Percentiles rank a stretch among this genome's conserved stretches.
Evolutionary conservation across 2,113 vertebrate species (phyloP).

Genomic region (Rhagologus leucostigma): DNA sequence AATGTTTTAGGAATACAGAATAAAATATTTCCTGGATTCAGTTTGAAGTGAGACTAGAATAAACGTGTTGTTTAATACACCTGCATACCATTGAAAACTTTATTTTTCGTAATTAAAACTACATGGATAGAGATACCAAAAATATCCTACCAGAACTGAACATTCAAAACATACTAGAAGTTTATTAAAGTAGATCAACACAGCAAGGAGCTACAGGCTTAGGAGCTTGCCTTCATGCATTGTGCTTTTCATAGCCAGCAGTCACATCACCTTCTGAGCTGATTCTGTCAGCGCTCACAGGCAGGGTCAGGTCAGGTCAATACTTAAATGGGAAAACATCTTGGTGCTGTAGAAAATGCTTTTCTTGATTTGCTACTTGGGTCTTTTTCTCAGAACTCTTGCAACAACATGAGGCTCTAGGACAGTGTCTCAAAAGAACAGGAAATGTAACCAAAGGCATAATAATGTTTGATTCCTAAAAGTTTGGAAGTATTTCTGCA

Average conservation of each 20-base stretch:
- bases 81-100: background rate
- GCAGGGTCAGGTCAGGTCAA: background rate
- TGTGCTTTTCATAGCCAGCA: constrained; percentile 5
- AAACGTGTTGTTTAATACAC: background rate
- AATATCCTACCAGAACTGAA: background rate
- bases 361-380: background rate
- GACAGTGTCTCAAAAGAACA: background rate
- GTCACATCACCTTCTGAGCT: constrained; percentile 38
- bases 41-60: background rate
- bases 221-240: background rate
- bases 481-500: background rate
- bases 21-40: background rate
- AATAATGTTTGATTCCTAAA: background rate
- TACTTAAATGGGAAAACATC: background rate
- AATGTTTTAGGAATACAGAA: background rate
- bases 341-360: background rate
- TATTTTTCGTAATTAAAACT: background rate
- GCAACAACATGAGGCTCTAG: background rate
- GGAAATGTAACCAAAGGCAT: background rate
- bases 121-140: background rate
- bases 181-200: background rate
- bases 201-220: background rate
- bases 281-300: constrained; percentile 8
- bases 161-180: background rate
- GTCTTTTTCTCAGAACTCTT: background rate